Evolutionary conservation across 2,113 vertebrate genomes (phyloP).

Genomic region (Heterocephalus glaber): DNA sequence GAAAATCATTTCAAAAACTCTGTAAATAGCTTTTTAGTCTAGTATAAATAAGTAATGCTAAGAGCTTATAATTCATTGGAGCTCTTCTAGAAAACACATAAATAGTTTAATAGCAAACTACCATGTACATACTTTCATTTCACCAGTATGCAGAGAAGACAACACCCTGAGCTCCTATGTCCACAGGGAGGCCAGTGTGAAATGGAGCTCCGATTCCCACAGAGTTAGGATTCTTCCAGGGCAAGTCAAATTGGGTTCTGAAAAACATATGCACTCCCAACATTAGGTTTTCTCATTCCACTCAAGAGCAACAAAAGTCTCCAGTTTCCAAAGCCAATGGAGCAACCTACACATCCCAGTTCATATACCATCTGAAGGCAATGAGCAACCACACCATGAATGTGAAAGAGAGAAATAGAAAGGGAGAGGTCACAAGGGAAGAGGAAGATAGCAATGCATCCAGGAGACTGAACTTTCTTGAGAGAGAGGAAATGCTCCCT

Average conservation of each 20-base stretch:
- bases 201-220: not conserved
- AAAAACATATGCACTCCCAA: not conserved
- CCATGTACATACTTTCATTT: not conserved
- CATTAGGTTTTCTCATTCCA: not conserved
- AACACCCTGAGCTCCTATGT: accelerated
- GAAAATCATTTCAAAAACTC: conserved; percentile 58
- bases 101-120: conserved; percentile 66
- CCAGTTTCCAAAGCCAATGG: not conserved
- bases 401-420: not conserved
- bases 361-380: not conserved
- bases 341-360: not conserved
- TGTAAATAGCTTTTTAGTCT: conserved; percentile 60
- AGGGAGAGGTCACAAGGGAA: not conserved
- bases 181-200: not conserved
- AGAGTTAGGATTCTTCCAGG: not conserved
- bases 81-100: conserved; percentile 39
- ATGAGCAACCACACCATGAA: not conserved
- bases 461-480: not conserved
- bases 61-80: conserved; percentile 21
- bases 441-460: not conserved
- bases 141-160: not conserved
- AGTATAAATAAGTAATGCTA: conserved; percentile 39
- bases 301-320: not conserved
- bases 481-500: not conserved
- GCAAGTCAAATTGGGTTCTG: not conserved